phyloP scores from a whole-genome alignment of 2,888 invertebrate genomes.

The Caradrina clavipalpis region DNA sequence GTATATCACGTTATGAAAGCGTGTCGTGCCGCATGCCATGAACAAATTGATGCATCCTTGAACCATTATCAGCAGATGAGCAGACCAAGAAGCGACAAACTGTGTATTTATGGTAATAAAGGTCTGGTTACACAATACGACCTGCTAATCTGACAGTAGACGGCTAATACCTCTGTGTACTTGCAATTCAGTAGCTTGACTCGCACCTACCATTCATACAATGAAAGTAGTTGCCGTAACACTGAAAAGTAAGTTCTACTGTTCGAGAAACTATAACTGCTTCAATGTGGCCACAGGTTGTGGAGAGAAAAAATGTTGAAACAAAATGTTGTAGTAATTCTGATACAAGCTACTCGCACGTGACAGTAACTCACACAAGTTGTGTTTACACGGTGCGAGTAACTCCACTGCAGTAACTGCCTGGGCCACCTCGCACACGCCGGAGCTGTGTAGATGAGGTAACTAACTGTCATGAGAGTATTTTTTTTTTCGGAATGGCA shows the following conservation, averaged over 20 bases:
- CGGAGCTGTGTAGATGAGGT: too few relatives aligned
- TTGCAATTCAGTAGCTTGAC: background rate
- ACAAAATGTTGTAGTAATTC: too few relatives aligned
- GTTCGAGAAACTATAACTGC: background rate
- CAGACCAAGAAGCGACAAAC: background rate
- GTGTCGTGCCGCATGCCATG: slow-evolving; percentile 22
- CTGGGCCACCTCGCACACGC: too few relatives aligned
- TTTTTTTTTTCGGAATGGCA: too few relatives aligned
- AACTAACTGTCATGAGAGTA: too few relatives aligned
- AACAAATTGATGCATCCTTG: slow-evolving; percentile 50
- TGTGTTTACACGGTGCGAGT: too few relatives aligned
- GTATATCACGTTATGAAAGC: slow-evolving; percentile 36
- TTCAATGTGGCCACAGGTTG: too few relatives aligned
- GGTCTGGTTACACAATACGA: background rate
- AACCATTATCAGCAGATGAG: slow-evolving; percentile 12
- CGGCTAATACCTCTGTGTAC: background rate
- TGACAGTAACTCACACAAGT: too few relatives aligned
- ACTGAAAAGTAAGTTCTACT: background rate
- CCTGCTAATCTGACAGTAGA: background rate
- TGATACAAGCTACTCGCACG: too few relatives aligned
- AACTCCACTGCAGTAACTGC: too few relatives aligned
- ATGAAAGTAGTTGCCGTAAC: background rate
- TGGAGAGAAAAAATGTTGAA: too few relatives aligned
- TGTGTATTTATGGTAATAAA: too few relatives aligned
- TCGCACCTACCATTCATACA: background rate